These are phyloP conservation scores for Gallinago solitaria DNA, from an alignment of 2,797 vertebrate genomes.

Conservation along the genomic window DNA sequence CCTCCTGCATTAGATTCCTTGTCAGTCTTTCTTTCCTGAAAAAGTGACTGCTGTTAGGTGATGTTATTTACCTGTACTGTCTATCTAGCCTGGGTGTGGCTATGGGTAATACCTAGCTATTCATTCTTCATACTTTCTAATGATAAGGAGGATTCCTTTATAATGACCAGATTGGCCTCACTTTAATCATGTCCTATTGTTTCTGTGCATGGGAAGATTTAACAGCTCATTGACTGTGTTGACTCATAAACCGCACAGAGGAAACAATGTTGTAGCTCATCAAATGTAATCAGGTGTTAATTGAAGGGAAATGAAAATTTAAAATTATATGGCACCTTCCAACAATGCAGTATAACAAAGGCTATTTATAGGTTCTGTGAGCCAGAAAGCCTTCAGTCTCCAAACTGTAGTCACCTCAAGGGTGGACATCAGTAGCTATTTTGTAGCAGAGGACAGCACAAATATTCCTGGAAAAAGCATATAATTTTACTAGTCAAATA, in stretches of 20 bases:
- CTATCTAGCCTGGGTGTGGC: neutral
- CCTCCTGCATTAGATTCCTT: neutral
- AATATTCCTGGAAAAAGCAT: neutral
- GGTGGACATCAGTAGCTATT: neutral
- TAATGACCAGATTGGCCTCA: slow-evolving; percentile 63
- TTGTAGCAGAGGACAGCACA: neutral
- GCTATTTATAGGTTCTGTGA: slow-evolving; percentile 43
- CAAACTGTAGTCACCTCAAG: neutral
- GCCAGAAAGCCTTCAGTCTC: slow-evolving; percentile 51
- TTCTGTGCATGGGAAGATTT: slow-evolving; percentile 67
- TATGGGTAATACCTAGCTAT: neutral
- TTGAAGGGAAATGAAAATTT: slow-evolving; percentile 75
- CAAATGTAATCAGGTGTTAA: slow-evolving; percentile 74
- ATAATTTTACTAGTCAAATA: neutral
- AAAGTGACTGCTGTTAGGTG: neutral
- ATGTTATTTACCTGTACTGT: neutral
- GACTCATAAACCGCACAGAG: slow-evolving; percentile 68
- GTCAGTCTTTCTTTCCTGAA: neutral
- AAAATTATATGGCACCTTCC: slow-evolving; percentile 72
- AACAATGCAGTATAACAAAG: slow-evolving; percentile 53
- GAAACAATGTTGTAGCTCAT: slow-evolving; percentile 76
- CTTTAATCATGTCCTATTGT: slow-evolving; percentile 76
- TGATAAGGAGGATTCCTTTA: slow-evolving; percentile 60
- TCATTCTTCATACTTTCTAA: slow-evolving; percentile 59
- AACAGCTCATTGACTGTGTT: slow-evolving; percentile 69